phyloP scores from a whole-genome alignment of 2,797 vertebrate genomes.

The Hydrolagus colliei region DNA sequence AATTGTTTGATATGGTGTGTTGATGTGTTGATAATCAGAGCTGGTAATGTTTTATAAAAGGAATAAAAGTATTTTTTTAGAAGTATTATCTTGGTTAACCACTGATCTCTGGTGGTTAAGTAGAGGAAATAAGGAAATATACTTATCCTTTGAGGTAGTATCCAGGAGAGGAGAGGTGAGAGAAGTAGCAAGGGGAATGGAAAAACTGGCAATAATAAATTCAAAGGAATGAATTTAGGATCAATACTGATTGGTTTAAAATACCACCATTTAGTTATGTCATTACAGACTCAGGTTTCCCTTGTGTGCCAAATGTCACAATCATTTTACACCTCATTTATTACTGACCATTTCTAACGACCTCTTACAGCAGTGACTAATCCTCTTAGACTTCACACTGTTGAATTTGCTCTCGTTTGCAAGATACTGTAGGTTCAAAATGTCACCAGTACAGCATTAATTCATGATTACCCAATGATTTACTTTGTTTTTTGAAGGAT shows the following conservation, averaged over 20 bases:
- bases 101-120: too few species aligned
- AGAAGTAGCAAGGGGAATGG: too few species aligned
- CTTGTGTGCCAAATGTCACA: neutral
- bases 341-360: neutral
- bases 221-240: neutral
- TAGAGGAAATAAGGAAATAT: too few species aligned
- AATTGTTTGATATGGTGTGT: too few species aligned
- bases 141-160: too few species aligned
- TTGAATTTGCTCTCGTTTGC: neutral
- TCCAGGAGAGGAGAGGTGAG: too few species aligned
- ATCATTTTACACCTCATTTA: neutral
- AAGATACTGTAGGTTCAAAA: neutral
- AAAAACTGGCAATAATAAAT: neutral
- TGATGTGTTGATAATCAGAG: too few species aligned
- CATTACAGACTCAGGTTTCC: neutral
- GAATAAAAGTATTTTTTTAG: too few species aligned
- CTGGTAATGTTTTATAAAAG: too few species aligned
- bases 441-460: neutral
- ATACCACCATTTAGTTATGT: neutral
- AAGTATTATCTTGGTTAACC: too few species aligned
- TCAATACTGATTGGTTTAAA: neutral
- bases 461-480: slow-evolving; percentile 9
- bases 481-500: slow-evolving; percentile 54
- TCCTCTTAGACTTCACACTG: neutral
- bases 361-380: too few species aligned